Percentiles rank a stretch among this genome's conserved stretches.
Conservation (phyloP, 2,797 vertebrate genomes). For the Sylvia borin region DNA sequence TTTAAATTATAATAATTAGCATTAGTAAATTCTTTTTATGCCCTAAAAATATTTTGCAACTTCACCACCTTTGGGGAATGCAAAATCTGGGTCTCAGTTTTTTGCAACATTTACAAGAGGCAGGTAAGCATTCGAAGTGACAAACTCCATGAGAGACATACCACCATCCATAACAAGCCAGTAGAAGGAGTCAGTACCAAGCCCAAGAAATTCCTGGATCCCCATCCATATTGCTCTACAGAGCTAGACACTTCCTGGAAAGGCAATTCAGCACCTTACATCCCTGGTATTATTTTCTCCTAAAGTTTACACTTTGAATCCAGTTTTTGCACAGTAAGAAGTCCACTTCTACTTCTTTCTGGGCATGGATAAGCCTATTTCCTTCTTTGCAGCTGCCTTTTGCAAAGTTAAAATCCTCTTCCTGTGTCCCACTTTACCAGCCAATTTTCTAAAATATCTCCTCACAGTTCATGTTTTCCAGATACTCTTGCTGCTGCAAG, state of each 20-base stretch:
- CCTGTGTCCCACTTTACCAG: background rate
- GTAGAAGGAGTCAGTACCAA: background rate
- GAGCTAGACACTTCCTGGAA: background rate
- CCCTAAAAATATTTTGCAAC: background rate
- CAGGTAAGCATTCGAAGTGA: background rate
- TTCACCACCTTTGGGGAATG: background rate
- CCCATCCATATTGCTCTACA: background rate
- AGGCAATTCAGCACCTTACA: background rate
- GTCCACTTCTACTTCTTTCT: background rate
- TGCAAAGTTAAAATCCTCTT: background rate
- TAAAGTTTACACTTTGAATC: background rate
- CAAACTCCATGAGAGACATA: background rate
- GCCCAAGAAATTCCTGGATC: background rate
- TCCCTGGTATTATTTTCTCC: background rate
- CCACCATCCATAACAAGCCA: background rate
- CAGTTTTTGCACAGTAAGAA: background rate
- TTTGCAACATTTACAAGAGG: background rate
- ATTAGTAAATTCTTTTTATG: background rate
- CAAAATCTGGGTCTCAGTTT: background rate
- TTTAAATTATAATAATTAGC: background rate
- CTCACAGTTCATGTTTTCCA: background rate
- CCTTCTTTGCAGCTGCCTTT: background rate
- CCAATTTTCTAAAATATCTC: background rate
- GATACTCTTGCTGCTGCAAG: background rate
- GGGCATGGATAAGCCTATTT: background rate